Evolutionary conservation across 2,113 vertebrate genomes (phyloP).

Genomic region (Gasterosteus nipponicus): DNA sequence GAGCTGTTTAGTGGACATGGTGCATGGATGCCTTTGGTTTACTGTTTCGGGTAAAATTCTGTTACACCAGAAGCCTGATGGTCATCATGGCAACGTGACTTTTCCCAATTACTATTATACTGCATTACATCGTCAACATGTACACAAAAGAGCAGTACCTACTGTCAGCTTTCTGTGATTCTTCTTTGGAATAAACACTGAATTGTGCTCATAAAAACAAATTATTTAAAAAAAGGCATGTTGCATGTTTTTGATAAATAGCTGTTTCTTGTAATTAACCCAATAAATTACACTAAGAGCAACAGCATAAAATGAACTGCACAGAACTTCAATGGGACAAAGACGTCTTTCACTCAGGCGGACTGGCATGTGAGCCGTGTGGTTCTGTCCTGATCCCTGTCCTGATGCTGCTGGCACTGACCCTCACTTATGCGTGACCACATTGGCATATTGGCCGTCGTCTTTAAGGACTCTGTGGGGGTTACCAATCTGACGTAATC

Average conservation of each 20-base stretch:
- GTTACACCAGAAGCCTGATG: neutral
- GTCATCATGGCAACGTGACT: neutral
- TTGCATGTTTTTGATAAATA: neutral
- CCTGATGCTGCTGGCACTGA: conserved; percentile 1
- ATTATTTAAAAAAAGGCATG: neutral
- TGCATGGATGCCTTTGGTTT: neutral
- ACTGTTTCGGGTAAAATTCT: neutral
- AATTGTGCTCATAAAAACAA: neutral
- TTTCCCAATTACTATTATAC: neutral
- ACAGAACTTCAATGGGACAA: no score
- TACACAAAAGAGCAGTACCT: neutral
- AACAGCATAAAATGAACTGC: neutral
- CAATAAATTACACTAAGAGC: neutral
- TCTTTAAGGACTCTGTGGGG: conserved; percentile 33
- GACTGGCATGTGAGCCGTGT: neutral
- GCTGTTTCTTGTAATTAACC: neutral
- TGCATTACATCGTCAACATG: neutral
- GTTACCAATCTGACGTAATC: conserved; percentile 55
- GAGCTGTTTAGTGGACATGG: neutral
- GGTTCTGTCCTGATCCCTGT: neutral
- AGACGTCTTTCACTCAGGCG: neutral
- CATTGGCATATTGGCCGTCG: neutral
- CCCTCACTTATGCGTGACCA: neutral
- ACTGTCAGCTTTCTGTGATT: neutral
- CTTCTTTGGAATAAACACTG: neutral